Evolutionary conservation across 2,797 vertebrate genomes (phyloP).

Genomic region (Antrozous pallidus): DNA sequence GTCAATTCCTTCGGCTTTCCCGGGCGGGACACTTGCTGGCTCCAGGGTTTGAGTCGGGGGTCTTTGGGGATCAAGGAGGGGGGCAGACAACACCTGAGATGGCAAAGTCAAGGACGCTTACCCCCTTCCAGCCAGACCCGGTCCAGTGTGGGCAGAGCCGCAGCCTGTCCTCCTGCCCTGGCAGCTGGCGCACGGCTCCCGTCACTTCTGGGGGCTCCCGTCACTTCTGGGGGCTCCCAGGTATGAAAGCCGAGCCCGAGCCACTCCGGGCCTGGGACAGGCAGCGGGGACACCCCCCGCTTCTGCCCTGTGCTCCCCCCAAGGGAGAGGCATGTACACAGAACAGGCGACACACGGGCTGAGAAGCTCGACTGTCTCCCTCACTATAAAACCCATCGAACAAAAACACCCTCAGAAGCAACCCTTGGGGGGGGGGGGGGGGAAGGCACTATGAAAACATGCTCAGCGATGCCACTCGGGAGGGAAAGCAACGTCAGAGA

Average conservation of each 20-base stretch:
- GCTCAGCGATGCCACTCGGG: conserved; percentile 83
- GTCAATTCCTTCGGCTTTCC: conserved; percentile 64
- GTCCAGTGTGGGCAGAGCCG: neutral
- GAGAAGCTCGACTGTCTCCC: conserved; percentile 81
- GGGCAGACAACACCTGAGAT: neutral
- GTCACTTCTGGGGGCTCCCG: no score
- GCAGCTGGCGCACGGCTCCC: neutral
- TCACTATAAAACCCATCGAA: conserved; percentile 77
- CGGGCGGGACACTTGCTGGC: conserved; percentile 64
- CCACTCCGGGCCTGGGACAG: neutral
- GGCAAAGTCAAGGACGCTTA: neutral
- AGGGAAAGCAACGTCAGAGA: conserved; percentile 74
- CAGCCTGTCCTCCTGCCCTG: conserved; percentile 14
- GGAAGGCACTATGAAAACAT: conserved; percentile 94
- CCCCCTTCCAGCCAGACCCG: neutral
- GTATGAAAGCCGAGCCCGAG: conserved; percentile 75
- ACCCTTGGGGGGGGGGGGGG: conserved; percentile 86
- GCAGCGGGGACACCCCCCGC: neutral
- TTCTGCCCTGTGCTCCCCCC: neutral
- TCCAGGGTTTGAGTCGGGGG: conserved; percentile 54
- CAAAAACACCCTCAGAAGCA: conserved; percentile 64
- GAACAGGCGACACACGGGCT: conserved; percentile 71
- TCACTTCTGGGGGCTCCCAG: conserved; percentile 55
- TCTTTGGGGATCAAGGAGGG: neutral
- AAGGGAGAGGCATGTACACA: conserved; percentile 76